Evolutionary conservation across 1,140 invertebrate genomes (phyloP), one percentile per base, ranked within the genome.

Genomic region (Oncopeltus fasciatus): DNA sequence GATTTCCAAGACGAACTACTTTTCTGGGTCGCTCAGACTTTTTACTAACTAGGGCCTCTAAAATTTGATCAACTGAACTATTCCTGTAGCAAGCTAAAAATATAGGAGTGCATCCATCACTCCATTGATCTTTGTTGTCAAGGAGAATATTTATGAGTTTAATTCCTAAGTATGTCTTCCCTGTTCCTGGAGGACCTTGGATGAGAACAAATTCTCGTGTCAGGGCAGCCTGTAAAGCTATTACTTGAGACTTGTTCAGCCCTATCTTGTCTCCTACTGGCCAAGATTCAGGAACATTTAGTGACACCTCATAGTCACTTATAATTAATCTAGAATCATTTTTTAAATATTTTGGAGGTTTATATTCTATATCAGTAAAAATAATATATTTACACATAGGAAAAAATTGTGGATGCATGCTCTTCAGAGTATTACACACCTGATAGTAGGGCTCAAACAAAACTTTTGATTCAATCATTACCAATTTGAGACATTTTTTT

Each of bases 31-130:
- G n/a, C n/a, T n/a, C n/a, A n/a, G n/a, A n/a, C 14, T 38, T 38
- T 0, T 74, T 43, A 1, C 80, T 84, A 2, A 76, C 70, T 11
- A 88, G 76, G 21, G 83, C 85, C 71, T 89, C 82, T n/a, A 94
- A 72, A 75, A 94, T 92, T 70, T 93, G 88, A 76, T 94, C 90
- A 2, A 94, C 70, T 1, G 90, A 90, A 72, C 92, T 88, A 70
- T 93, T 94, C 0, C 88, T 92, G 66, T 84, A 90, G 69, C 88
- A 90, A 21, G 93, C 80, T 12, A 94, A 76, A 1, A 93, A 71
- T 60, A 93, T 83, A 3, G 86, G 83, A 16, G 49, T 38, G 3
- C 57, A 16, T 12, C 20, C 26, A 18, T 38, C n/a, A 9, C 49
- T 57, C 4, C 49, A 63, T 26, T 56, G 51, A 1, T 67, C 58